These are phyloP conservation scores for Macquaria australasica DNA, from an alignment of 2,113 vertebrate genomes.

Conservation along the genomic window DNA sequence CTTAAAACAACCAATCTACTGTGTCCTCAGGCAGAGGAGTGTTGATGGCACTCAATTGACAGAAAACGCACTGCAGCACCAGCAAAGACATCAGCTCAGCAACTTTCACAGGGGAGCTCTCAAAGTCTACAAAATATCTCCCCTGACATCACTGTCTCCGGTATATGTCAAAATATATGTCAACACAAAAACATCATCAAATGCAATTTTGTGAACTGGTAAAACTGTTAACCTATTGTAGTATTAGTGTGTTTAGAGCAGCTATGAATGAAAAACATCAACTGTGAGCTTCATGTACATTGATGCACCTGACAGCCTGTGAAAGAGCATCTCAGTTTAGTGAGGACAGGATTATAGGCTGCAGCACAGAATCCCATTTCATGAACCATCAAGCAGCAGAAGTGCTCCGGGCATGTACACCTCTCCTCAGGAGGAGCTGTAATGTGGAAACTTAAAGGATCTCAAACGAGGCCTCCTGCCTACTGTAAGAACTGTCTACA, in stretches of 20 bases:
- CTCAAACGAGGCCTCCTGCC: conserved; percentile 3
- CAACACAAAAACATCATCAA: conserved; percentile 14
- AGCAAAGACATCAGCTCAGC: conserved; percentile 40
- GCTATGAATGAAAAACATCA: conserved; percentile 28
- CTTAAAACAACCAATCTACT: not conserved
- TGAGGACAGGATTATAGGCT: conserved; percentile 59
- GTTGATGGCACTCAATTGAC: conserved; percentile 13
- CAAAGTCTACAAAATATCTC: conserved; percentile 10
- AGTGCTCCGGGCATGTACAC: conserved; percentile 2
- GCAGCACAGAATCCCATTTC: conserved; percentile 74
- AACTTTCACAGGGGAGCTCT: conserved; percentile 16
- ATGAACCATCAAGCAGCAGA: conserved; percentile 80
- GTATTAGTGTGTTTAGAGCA: not conserved
- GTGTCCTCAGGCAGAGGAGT: conserved; percentile 21
- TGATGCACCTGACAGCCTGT: conserved; percentile 51
- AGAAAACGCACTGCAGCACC: conserved; percentile 50
- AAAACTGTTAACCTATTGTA: not conserved
- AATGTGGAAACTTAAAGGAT: conserved; percentile 26
- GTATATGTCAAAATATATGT: not conserved
- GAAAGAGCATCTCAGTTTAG: conserved; percentile 49
- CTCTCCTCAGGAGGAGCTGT: conserved; percentile 11
- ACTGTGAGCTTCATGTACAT: conserved; percentile 16
- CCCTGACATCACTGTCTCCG: not conserved
- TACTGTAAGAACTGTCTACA: not conserved
- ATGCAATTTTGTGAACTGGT: not conserved